These are phyloP conservation scores for Prionailurus bengalensis DNA, from an alignment of 2,113 vertebrate genomes.

Conservation along the genomic window DNA sequence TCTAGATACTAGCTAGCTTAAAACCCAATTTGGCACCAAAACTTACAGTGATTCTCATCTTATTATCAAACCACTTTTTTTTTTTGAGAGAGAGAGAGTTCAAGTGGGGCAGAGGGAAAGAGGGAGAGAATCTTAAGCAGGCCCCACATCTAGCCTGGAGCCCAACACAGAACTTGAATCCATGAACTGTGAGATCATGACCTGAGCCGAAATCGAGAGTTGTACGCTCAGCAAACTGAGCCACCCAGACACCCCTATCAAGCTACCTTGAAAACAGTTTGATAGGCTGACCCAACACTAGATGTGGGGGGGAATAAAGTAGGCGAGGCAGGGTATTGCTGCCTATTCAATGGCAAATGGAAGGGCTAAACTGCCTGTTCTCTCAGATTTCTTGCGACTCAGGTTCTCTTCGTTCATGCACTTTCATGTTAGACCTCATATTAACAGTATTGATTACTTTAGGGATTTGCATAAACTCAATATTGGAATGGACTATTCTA, in stretches of 20 bases:
- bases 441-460: background rate
- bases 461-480: slow-evolving; percentile 1
- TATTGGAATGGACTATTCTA: background rate
- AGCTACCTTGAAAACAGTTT: background rate
- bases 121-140: no score
- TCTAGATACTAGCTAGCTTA: background rate
- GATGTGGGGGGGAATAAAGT: background rate
- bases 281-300: background rate
- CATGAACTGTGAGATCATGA: no score
- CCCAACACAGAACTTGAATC: no score
- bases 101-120: no score
- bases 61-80: background rate
- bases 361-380: accelerated
- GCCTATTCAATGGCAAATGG: accelerated
- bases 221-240: no score
- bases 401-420: background rate
- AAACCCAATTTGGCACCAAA: background rate
- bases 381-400: background rate
- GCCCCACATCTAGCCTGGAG: no score
- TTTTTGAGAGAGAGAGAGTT: no score
- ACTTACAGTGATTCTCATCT: background rate
- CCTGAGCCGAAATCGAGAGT: no score
- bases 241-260: no score
- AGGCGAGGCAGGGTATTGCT: no score
- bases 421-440: background rate